A percentile compares a stretch with the other conserved stretches of the same genome.
Evolutionary conservation across 2,888 invertebrate genomes (phyloP).

Genomic region (Nomada ferruginata): DNA sequence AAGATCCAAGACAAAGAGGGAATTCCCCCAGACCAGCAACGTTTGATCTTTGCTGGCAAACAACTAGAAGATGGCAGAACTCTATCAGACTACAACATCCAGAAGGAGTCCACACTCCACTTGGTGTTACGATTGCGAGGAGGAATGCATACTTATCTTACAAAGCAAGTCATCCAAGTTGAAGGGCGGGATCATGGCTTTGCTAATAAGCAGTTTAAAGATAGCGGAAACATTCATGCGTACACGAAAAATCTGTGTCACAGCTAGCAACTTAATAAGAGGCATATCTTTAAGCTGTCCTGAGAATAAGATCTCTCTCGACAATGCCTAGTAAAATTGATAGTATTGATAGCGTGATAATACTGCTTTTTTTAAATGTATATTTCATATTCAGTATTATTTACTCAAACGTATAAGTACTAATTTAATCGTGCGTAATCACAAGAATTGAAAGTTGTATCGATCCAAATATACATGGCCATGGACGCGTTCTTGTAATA

Average conservation of each 20-base stretch:
- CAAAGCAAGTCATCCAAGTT: not conserved
- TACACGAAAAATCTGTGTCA: not conserved
- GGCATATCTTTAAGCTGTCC: not conserved
- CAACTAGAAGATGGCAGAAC: conserved; percentile 56
- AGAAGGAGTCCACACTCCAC: conserved; percentile 58
- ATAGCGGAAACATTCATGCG: not conserved
- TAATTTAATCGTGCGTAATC: conserved; percentile 28
- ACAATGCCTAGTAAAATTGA: conserved; percentile 28
- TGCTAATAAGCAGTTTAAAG: not conserved
- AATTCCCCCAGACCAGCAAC: conserved; percentile 55
- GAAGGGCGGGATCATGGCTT: not conserved
- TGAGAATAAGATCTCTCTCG: not conserved
- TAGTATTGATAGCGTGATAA: conserved; percentile 39
- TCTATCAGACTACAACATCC: conserved; percentile 56
- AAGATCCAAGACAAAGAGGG: conserved; percentile 63
- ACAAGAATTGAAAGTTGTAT: conserved; percentile 29
- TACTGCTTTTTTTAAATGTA: conserved; percentile 27
- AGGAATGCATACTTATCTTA: conserved; percentile 1
- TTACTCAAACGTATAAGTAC: conserved; percentile 9
- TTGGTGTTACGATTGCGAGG: conserved; percentile 59
- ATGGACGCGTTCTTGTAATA: conserved; percentile 35
- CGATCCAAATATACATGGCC: conserved; percentile 7
- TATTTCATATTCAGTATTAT: conserved; percentile 19
- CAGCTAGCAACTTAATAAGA: conserved; percentile 1
- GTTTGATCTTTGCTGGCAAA: conserved; percentile 58